These are phyloP conservation scores for Cotesia congregata DNA, from an alignment of 2,888 invertebrate species.

Conservation along the genomic window DNA sequence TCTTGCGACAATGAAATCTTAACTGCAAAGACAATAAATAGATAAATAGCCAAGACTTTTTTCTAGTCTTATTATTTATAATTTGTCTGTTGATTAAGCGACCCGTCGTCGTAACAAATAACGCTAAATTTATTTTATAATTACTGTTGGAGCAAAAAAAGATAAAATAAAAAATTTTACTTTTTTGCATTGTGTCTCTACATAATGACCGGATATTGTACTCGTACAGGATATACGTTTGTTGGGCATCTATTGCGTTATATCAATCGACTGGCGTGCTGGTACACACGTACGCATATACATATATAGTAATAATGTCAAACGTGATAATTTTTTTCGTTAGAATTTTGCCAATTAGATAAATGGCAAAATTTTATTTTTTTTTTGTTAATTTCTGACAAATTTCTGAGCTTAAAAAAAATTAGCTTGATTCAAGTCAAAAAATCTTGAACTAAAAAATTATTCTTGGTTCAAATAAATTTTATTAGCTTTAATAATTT, in stretches of 20 bases:
- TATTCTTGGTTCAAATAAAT: no score
- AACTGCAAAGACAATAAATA: background rate
- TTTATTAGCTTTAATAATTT: no score
- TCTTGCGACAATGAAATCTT: background rate
- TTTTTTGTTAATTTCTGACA: no score
- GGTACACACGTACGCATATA: background rate
- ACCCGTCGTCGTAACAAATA: background rate
- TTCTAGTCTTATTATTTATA: background rate
- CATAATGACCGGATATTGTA: constrained; percentile 50
- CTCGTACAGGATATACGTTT: constrained; percentile 32
- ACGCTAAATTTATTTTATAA: background rate
- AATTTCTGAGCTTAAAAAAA: no score
- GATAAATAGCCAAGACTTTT: background rate
- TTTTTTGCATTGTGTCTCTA: constrained; percentile 5
- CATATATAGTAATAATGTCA: constrained; percentile 6
- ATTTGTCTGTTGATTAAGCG: background rate
- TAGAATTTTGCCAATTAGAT: no score
- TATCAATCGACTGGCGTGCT: constrained; percentile 11
- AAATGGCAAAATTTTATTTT: no score
- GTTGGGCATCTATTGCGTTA: constrained; percentile 45
- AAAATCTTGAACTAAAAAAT: no score
- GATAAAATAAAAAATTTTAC: background rate
- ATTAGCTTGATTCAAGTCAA: no score
- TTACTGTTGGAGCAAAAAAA: background rate
- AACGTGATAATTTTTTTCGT: constrained; percentile 16